phyloP scores from a whole-genome alignment of 2,797 vertebrate species.

The Lagocephalus sceleratus region DNA sequence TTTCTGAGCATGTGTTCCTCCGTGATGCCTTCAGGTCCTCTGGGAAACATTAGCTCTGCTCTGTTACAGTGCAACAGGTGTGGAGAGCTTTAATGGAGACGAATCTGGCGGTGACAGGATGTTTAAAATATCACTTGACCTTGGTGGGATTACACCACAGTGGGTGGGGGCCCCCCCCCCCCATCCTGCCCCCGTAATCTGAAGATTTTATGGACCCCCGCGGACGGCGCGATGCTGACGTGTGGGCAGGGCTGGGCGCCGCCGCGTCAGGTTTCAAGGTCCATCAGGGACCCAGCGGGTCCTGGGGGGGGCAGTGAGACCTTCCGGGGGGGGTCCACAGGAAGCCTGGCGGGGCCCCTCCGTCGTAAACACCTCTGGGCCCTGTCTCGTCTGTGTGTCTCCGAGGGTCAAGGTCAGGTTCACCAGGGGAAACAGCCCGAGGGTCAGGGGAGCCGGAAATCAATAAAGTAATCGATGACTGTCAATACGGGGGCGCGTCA shows the following conservation, averaged over 20 bases:
- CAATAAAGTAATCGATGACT: no score
- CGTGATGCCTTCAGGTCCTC: constrained; percentile 18
- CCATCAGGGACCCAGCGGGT: constrained; percentile 39
- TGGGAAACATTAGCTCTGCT: constrained; percentile 28
- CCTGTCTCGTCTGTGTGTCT: no score
- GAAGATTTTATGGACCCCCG: constrained; percentile 32
- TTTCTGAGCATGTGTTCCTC: constrained; percentile 6
- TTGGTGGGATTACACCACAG: constrained; percentile 62
- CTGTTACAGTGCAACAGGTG: constrained; percentile 64
- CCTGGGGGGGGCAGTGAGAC: constrained; percentile 40
- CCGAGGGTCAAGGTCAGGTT: constrained; percentile 53
- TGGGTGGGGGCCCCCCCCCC: constrained; percentile 38
- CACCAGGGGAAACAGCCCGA: no score
- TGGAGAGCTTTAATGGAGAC: constrained; percentile 54
- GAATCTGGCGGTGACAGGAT: constrained; percentile 47
- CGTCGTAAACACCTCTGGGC: constrained; percentile 60
- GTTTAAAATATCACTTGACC: constrained; percentile 66
- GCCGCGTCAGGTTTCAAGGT: constrained; percentile 56
- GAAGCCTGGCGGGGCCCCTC: constrained; percentile 40
- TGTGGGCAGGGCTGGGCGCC: constrained; percentile 37
- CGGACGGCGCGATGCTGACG: constrained; percentile 15
- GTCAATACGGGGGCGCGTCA: no score
- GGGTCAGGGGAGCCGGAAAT: constrained; percentile 10
- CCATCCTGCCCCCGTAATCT: constrained; percentile 25
- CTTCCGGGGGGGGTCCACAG: constrained; percentile 46